These are phyloP conservation scores for Cecropterus lyciades DNA, from an alignment of 1,140 invertebrate species.

Conservation along the genomic window DNA sequence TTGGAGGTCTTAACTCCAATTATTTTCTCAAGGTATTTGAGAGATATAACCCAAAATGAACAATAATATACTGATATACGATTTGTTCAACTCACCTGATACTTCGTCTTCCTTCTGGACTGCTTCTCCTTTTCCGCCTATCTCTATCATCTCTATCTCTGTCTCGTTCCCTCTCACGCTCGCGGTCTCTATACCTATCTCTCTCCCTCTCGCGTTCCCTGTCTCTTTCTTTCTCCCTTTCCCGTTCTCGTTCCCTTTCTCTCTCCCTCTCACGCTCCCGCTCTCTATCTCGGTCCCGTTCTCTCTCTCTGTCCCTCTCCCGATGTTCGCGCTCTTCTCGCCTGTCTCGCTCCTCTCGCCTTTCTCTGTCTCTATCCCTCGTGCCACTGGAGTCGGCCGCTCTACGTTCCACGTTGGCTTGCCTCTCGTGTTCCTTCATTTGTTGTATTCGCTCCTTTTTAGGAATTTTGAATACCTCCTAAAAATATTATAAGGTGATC, in stretches of 20 bases:
- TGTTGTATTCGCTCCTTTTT: slow-evolving; percentile 96
- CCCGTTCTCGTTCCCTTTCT: slow-evolving; percentile 57
- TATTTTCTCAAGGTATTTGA: too few species aligned
- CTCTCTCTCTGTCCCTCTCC: slow-evolving; percentile 57
- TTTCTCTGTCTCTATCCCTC: slow-evolving; percentile 60
- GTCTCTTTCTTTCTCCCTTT: slow-evolving; percentile 45
- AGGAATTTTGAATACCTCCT: slow-evolving; percentile 95
- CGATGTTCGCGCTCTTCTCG: slow-evolving; percentile 59
- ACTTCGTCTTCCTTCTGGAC: slow-evolving; percentile 72
- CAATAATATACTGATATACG: too few species aligned
- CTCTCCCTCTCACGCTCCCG: slow-evolving; percentile 56
- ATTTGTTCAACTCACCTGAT: slow-evolving; percentile 56
- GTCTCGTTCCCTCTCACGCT: slow-evolving; percentile 22
- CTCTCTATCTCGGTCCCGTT: slow-evolving; percentile 57
- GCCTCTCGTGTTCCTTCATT: slow-evolving; percentile 96
- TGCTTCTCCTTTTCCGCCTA: slow-evolving; percentile 72
- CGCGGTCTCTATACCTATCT: slow-evolving; percentile 50
- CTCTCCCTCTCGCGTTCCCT: slow-evolving; percentile 56
- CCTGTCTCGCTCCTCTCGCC: slow-evolving; percentile 55
- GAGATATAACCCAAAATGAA: too few species aligned
- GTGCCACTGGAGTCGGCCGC: slow-evolving; percentile 74
- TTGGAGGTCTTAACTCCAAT: too few species aligned
- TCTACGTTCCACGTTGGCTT: slow-evolving; percentile 87
- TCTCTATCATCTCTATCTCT: slow-evolving; percentile 62
- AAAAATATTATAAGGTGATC: slow-evolving; percentile 37